These are phyloP conservation scores for Macrostomum lignano DNA, from an alignment of 1,140 invertebrate genomes.

Conservation along the genomic window DNA sequence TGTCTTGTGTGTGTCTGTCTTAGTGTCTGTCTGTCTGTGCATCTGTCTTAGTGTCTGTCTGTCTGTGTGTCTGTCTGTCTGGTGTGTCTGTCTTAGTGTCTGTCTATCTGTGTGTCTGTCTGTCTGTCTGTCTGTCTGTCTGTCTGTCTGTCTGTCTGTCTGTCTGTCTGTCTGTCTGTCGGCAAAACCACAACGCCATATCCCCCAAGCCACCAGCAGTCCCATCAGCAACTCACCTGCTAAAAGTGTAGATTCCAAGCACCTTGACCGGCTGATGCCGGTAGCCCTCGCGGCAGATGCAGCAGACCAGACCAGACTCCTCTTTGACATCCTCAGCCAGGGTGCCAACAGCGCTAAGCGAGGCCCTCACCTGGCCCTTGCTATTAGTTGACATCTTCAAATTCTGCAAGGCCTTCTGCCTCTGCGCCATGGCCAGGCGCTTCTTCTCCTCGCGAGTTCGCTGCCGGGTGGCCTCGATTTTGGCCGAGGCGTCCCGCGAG, in stretches of 20 bases:
- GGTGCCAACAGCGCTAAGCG: constrained; percentile 57
- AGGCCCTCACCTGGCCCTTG: constrained; percentile 43
- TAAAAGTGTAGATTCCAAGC: constrained; percentile 80
- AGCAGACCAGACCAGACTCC: constrained; percentile 75
- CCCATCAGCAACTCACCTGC: constrained; percentile 53
- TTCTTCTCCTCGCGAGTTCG: constrained; percentile 78
- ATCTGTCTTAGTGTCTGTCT: too few relatives aligned
- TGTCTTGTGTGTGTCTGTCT: too few relatives aligned
- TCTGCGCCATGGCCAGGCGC: constrained; percentile 75
- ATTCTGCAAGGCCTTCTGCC: constrained; percentile 71
- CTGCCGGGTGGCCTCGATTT: constrained; percentile 64
- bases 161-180: too few relatives aligned
- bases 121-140: too few relatives aligned
- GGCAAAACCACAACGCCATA: constrained; percentile 5
- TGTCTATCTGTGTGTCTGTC: too few relatives aligned
- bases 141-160: too few relatives aligned
- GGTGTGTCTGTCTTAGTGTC: too few relatives aligned
- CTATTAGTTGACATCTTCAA: constrained; percentile 50
- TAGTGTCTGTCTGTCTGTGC: too few relatives aligned
- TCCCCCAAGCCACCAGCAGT: too few relatives aligned
- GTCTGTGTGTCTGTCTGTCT: too few relatives aligned
- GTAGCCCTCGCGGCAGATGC: constrained; percentile 87
- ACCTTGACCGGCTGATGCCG: constrained; percentile 38
- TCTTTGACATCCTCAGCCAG: constrained; percentile 64
- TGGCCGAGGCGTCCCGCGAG: constrained; percentile 30